Evolutionary conservation across 2,888 invertebrate genomes (phyloP).

Genomic region (Unio pictorum): DNA sequence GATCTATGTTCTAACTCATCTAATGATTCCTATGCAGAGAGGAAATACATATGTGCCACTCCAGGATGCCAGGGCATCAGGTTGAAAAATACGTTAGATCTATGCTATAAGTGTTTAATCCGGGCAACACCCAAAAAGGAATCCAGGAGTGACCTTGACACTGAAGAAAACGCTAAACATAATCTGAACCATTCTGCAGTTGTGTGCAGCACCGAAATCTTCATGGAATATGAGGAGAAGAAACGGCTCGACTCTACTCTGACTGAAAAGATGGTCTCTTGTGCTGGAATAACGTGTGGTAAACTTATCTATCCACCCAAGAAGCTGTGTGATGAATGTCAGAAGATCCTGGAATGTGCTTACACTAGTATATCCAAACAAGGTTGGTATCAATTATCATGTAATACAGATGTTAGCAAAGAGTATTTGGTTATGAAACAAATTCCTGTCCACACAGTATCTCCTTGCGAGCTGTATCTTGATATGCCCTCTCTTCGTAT

Average conservation of each 20-base stretch:
- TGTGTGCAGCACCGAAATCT: not conserved
- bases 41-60: conserved; percentile 37
- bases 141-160: no score
- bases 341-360: conserved; percentile 28
- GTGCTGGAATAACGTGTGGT: conserved; percentile 44
- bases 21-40: conserved; percentile 5
- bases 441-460: no score
- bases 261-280: conserved; percentile 40
- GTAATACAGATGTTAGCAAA: no score
- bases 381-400: no score
- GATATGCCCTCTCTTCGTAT: no score
- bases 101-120: conserved; percentile 15
- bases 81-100: conserved; percentile 10
- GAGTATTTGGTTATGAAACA: no score
- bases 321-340: conserved; percentile 47
- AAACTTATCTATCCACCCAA: conserved; percentile 43
- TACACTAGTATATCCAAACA: conserved; percentile 12
- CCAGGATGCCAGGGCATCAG: conserved; percentile 38
- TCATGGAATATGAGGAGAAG: conserved; percentile 15
- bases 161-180: no score
- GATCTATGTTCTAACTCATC: not conserved
- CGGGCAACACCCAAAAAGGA: no score
- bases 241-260: conserved; percentile 25
- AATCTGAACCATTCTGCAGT: no score
- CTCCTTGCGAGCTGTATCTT: no score